phyloP scores from a whole-genome alignment of 1,140 invertebrate genomes.

The Medauroidea extradentata region DNA sequence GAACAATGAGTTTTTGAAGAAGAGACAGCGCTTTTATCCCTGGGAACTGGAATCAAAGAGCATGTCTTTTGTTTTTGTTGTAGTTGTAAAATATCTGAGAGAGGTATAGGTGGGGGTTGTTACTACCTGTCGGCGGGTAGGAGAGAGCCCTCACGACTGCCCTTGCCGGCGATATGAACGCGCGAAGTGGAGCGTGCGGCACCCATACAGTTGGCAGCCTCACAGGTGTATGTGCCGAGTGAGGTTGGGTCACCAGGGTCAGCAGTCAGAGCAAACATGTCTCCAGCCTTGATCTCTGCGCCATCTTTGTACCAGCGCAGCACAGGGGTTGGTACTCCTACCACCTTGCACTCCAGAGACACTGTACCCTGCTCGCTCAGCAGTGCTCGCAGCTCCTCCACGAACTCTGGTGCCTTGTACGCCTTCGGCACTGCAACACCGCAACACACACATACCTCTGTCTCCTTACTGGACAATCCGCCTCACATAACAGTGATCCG shows the following conservation, averaged over 20 bases:
- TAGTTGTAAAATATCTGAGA: no score
- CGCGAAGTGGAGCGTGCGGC: slow-evolving; percentile 81
- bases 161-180: slow-evolving; percentile 77
- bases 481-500: no score
- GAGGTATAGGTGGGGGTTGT: no score
- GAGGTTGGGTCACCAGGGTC: slow-evolving; percentile 76
- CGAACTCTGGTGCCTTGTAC: slow-evolving; percentile 80
- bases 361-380: slow-evolving; percentile 83
- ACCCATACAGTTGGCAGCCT: slow-evolving; percentile 90
- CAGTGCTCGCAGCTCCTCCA: slow-evolving; percentile 73
- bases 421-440: slow-evolving; percentile 70
- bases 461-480: no score
- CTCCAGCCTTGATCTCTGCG: slow-evolving; percentile 80
- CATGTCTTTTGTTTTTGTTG: no score
- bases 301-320: slow-evolving; percentile 81
- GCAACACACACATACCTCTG: no score
- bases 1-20: no score
- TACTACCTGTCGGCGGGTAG: slow-evolving; percentile 53
- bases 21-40: no score
- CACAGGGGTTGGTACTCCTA: slow-evolving; percentile 77
- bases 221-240: slow-evolving; percentile 88
- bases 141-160: slow-evolving; percentile 50
- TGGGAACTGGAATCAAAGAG: no score
- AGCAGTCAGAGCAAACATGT: slow-evolving; percentile 78
- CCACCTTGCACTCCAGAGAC: slow-evolving; percentile 82